Evolutionary conservation across 2,113 vertebrate genomes (phyloP), one percentile per base, ranked within the genome.

Genomic region (Chlorodrepanis virens): DNA sequence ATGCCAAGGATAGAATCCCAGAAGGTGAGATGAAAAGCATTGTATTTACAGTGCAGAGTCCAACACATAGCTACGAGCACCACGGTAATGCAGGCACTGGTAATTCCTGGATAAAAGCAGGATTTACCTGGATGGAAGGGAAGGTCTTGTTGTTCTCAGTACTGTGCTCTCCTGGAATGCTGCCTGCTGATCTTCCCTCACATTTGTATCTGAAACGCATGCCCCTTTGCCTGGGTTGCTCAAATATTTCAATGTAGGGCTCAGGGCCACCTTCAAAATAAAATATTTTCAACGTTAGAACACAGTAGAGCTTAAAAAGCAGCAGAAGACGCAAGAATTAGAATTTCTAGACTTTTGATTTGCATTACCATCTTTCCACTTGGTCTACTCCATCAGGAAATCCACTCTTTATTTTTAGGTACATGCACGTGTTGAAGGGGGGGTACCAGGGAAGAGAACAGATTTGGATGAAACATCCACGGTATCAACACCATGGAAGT

Each of bases 161-260:
- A 94, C 99, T 99, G 97, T 97, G 98, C 67, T 99, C 99, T 52
- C 99, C 99, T 0, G 99, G 99, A 97, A 99, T 99, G 98, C 99
- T 99, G 60, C 99, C 99, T 6, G 99, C 99, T 2, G 99, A 99
- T 67, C 99, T 98, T 24, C 99, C 99, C 96, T 99, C 99, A 72
- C 99, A 99, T 94, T 99, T 99, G 97, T 99, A 99, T 80, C 99
- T 98, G 97, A 99, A 99, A 77, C 99, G 99, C 99, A 99, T 99
- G 35, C 99, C 99, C 93, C 99, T 98, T 95, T 99, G 99, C 92
- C 98, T 98, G 88, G 99, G 99, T 93, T 99, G 99, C 93, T 99
- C 99, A 50, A 98, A 98, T 96, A 99, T 99, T 97, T 99, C 98
- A 90, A 99, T 96, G 67, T 98, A 98, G 7, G 99, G 99, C 84